These are phyloP conservation scores for Clistopyga incitator DNA, from an alignment of 2,888 invertebrate genomes.

Conservation along the genomic window DNA sequence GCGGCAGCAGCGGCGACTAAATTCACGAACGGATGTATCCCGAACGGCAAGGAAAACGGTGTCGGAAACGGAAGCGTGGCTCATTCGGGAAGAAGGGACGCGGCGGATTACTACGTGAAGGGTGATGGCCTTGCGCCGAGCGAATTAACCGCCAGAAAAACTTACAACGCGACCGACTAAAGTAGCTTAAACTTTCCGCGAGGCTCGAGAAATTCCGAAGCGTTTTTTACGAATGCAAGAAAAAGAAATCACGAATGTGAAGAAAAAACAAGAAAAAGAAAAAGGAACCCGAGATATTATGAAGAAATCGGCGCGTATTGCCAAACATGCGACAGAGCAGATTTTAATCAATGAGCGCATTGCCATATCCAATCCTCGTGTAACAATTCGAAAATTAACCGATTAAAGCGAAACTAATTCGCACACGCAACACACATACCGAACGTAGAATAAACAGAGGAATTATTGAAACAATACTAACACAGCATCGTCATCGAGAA, in stretches of 20 bases:
- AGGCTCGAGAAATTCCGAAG: constrained; percentile 34
- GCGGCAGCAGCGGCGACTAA: constrained; percentile 70
- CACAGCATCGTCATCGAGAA: neutral
- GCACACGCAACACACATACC: neutral
- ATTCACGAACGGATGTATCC: constrained; percentile 68
- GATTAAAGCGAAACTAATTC: neutral
- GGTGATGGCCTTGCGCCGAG: constrained; percentile 83
- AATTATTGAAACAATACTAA: constrained; percentile 3
- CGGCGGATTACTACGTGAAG: constrained; percentile 86
- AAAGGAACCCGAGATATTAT: neutral
- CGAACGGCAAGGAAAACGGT: constrained; percentile 77
- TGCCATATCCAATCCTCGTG: neutral
- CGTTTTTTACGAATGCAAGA: constrained; percentile 11
- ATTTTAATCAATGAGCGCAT: neutral
- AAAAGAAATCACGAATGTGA: neutral
- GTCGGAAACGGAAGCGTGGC: constrained; percentile 76
- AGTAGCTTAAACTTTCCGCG: constrained; percentile 39
- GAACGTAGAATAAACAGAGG: neutral
- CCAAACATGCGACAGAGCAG: neutral
- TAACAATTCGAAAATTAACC: neutral
- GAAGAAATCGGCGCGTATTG: constrained; percentile 20
- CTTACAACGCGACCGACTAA: constrained; percentile 79
- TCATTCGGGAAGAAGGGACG: constrained; percentile 79
- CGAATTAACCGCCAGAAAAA: constrained; percentile 80
- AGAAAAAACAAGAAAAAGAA: neutral